phyloP scores from a whole-genome alignment of 2,113 vertebrate genomes.

The Chamaetylas fuelleborni region DNA sequence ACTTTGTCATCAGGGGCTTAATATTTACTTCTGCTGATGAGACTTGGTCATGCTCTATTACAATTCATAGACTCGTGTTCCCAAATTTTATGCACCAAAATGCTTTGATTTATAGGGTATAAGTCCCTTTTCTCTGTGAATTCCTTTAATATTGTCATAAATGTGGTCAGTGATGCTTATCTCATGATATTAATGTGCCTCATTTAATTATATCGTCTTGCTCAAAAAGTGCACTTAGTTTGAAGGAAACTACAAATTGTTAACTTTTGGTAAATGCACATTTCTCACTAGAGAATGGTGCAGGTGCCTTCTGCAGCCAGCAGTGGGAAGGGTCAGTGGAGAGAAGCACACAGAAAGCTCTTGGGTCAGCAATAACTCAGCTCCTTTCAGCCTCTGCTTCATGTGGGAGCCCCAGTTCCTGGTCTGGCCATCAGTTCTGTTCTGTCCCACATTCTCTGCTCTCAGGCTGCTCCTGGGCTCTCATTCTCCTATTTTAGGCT shows the following conservation, averaged over 20 bases:
- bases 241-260: neutral
- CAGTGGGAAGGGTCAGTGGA: neutral
- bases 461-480: neutral
- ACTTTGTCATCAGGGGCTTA: conserved; percentile 67
- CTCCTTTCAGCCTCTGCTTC: neutral
- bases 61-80: conserved; percentile 75
- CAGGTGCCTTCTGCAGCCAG: neutral
- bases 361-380: fast-evolving
- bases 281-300: neutral
- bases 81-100: conserved; percentile 73
- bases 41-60: conserved; percentile 77
- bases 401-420: neutral
- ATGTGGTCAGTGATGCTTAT: conserved; percentile 54
- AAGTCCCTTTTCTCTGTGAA: neutral
- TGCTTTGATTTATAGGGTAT: conserved; percentile 73
- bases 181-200: conserved; percentile 46
- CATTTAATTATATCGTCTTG: conserved; percentile 61
- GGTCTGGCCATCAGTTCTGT: neutral
- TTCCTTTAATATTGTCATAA: conserved; percentile 49
- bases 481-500: neutral
- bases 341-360: fast-evolving
- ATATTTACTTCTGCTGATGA: conserved; percentile 82
- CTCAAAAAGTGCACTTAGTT: conserved; percentile 32
- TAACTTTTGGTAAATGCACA: neutral
- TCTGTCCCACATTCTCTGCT: neutral